Evolutionary conservation across 2,888 invertebrate species (phyloP).

Genomic region (Dusona sp.): DNA sequence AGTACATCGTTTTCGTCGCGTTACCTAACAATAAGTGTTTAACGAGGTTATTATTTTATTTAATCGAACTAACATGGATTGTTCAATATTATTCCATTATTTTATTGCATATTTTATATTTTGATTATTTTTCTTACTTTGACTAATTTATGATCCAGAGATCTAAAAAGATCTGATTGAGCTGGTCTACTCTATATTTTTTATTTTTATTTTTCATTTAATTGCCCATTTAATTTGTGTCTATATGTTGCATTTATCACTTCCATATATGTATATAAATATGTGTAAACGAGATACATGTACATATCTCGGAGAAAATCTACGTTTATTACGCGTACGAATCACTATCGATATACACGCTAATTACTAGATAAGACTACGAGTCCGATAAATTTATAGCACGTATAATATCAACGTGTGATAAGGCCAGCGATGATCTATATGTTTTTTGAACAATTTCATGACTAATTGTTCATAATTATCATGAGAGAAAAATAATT

Average conservation of each 20-base stretch:
- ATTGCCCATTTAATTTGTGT: neutral
- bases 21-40: neutral
- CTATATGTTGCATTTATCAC: neutral
- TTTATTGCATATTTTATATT: neutral
- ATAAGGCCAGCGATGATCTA: constrained; percentile 20
- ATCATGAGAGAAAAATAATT: constrained; percentile 13
- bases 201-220: neutral
- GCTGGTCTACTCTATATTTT: neutral
- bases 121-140: neutral
- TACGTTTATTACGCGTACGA: constrained; percentile 40
- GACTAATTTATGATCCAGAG: neutral
- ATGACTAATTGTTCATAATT: constrained; percentile 36
- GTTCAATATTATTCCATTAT: neutral
- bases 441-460: constrained; percentile 19
- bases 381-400: constrained; percentile 1
- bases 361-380: constrained; percentile 58
- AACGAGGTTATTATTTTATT: neutral
- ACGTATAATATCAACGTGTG: constrained; percentile 11
- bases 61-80: neutral
- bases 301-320: constrained; percentile 10
- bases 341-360: constrained; percentile 54
- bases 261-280: neutral
- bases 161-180: neutral
- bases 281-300: constrained; percentile 26
- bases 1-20: constrained; percentile 8